Evolutionary conservation across 2,797 vertebrate genomes (phyloP), one percentile per base, ranked within the genome.

Genomic region (Natrix natrix): DNA sequence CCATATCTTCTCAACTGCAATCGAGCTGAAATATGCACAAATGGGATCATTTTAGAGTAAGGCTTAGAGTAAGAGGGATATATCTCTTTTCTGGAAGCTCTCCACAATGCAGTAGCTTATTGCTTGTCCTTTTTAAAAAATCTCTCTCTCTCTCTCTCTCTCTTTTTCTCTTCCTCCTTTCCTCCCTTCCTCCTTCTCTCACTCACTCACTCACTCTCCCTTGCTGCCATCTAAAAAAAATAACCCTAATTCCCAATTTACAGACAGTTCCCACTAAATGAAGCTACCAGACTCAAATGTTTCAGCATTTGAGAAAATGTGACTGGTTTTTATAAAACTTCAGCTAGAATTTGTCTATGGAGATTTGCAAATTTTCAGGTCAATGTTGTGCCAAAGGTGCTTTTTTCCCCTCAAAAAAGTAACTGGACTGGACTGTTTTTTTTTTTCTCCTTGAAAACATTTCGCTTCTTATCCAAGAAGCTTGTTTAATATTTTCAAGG

Each of bases 61-160:
- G 97, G 97, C 97, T 95, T 97, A 97, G 96, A 96, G 97, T 97
- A 96, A 97, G 92, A 95, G 95, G 96, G 95, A 96, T 96, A 97
- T 92, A 61, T 96, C 93, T 63, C 37, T 96, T 89, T 96, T 95
- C 93, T 90, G 93, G 61, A 96, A 94, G 95, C 95, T 92, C 93
- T 93, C 95, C 91, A 96, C 95, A 91, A 89, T 95, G 86, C 92
- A 74, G 20, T 93, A 63, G 63, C 95, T 97, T 97, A 98, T 97
- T 97, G 98, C 97, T 98, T 94, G 87, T 94, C 96, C 86, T 97
- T 95, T 94, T 94, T 48, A 95, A 91, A 95, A 95, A 90, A 93
- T 74, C 20, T 28, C n/a, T 37, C 6, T n/a, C 5, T 28, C 5
- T 20, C 48, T 54, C 59, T 54, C 59, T 11, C 54, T 11, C 54